phyloP scores from a whole-genome alignment of 2,797 vertebrate species.

The Neostethus bicornis region DNA sequence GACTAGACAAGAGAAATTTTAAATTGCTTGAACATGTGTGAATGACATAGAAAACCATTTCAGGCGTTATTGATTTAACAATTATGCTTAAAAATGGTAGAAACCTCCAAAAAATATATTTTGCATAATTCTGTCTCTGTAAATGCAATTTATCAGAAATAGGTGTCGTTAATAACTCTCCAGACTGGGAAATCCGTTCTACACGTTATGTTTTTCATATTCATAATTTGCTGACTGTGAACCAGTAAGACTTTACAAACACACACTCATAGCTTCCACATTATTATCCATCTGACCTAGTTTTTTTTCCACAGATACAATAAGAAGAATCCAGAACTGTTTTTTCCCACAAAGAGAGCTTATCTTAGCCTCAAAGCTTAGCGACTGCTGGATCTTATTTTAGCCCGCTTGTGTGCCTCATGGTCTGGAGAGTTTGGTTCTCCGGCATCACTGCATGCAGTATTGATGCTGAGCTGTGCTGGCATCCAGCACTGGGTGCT shows the following conservation, averaged over 20 bases:
- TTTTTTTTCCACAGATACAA: conserved; percentile 64
- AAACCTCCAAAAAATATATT: too few relatives aligned
- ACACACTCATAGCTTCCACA: conserved; percentile 30
- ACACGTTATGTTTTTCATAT: conserved; percentile 11
- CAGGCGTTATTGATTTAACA: too few relatives aligned
- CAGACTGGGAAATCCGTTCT: conserved; percentile 3
- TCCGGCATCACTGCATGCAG: conserved; percentile 63
- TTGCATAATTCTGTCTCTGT: too few relatives aligned
- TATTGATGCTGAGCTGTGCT: conserved; percentile 72
- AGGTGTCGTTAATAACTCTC: conserved; percentile 2
- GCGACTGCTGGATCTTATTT: conserved; percentile 65
- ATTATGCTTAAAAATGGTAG: too few relatives aligned
- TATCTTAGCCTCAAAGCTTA: conserved; percentile 61
- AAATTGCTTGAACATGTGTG: too few relatives aligned
- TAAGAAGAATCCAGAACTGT: conserved; percentile 58
- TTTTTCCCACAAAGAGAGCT: conserved; percentile 52
- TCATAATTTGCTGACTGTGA: conserved; percentile 17
- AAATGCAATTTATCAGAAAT: conserved; percentile 16
- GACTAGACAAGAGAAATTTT: too few relatives aligned
- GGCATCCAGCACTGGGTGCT: conserved; percentile 53
- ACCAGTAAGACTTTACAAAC: conserved; percentile 41
- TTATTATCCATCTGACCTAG: conserved; percentile 70
- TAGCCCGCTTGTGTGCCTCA: conserved; percentile 63
- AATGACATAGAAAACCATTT: too few relatives aligned
- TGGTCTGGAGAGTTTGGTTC: conserved; percentile 63